These are phyloP conservation scores for Eulemur rubriventer DNA, from an alignment of 2,797 vertebrate genomes.

Conservation along the genomic window DNA sequence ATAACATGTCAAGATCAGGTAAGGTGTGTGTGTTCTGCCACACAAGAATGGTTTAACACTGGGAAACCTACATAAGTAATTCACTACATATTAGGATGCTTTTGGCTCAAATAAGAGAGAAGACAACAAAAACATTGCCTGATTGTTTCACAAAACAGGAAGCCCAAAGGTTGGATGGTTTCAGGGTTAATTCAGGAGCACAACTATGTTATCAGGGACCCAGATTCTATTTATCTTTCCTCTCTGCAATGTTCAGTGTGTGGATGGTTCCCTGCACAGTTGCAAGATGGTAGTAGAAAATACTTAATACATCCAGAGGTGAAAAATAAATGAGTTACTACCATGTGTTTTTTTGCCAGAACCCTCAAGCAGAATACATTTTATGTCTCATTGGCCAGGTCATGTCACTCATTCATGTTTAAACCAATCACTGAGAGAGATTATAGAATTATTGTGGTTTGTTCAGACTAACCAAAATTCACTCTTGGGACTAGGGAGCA, in stretches of 20 bases:
- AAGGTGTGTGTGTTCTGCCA: neutral
- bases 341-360: neutral
- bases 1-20: neutral
- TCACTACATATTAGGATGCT: neutral
- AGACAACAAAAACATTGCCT: neutral
- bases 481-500: neutral
- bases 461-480: constrained; percentile 18
- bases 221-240: neutral
- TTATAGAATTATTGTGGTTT: neutral
- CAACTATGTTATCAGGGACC: neutral
- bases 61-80: neutral
- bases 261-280: neutral
- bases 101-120: neutral
- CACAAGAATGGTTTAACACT: neutral
- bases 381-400: neutral
- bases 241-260: neutral
- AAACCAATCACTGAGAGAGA: neutral
- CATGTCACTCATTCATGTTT: neutral
- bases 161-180: neutral
- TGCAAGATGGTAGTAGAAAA: neutral
- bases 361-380: neutral
- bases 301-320: neutral
- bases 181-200: neutral
- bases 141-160: neutral
- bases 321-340: neutral